Conservation (phyloP, 2,797 vertebrate genomes). For the Oophaga sylvatica region DNA sequence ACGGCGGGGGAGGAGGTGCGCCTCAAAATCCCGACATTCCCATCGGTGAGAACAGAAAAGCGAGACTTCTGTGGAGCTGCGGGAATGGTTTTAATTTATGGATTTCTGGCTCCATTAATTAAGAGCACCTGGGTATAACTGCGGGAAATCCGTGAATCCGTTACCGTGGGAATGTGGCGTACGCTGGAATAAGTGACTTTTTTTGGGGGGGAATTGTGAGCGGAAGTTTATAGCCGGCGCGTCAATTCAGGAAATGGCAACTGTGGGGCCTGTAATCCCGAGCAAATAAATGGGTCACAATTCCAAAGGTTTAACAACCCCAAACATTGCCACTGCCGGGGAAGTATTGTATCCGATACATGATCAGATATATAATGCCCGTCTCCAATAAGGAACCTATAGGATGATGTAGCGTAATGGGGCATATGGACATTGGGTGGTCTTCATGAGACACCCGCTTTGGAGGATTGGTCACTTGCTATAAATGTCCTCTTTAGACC, state of each 20-base stretch:
- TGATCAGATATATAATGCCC: too few species aligned
- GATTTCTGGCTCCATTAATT: constrained; percentile 12
- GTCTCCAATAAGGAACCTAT: too few species aligned
- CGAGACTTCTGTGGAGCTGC: neutral
- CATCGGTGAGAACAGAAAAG: constrained; percentile 21
- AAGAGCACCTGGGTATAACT: constrained; percentile 4
- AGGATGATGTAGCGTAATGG: too few species aligned
- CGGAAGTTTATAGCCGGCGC: neutral
- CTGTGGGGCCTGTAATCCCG: too few species aligned
- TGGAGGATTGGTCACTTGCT: too few species aligned
- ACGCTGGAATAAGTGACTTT: neutral
- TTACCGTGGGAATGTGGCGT: neutral
- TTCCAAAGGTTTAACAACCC: too few species aligned
- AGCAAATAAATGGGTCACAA: too few species aligned
- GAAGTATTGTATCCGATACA: too few species aligned
- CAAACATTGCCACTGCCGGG: too few species aligned
- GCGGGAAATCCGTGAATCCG: neutral
- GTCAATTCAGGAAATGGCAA: neutral
- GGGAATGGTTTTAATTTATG: constrained; percentile 17
- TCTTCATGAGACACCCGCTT: too few species aligned
- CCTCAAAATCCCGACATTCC: constrained; percentile 33
- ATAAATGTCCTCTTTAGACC: too few species aligned
- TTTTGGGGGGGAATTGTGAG: neutral
- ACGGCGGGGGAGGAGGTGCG: neutral
- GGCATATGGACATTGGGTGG: too few species aligned